A percentile compares a stretch with the other conserved stretches of the same genome.
Conservation (phyloP, 1,140 invertebrate species). For the Cydia strobilella region DNA sequence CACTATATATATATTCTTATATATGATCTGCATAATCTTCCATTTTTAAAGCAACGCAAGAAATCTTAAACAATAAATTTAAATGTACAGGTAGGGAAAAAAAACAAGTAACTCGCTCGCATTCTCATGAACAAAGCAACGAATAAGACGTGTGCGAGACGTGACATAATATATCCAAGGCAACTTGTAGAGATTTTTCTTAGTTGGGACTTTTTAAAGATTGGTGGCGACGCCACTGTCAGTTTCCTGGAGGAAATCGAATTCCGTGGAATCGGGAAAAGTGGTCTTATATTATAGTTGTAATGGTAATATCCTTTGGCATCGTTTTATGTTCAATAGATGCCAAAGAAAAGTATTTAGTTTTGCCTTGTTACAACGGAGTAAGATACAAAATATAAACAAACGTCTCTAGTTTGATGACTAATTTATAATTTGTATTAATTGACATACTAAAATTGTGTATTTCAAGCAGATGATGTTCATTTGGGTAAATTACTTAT, state of each 20-base stretch:
- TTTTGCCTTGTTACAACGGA: background rate
- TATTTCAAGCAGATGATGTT: no score
- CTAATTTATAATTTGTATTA: no score
- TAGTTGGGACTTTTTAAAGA: slow-evolving; percentile 39
- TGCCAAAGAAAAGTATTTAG: background rate
- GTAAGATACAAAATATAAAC: background rate
- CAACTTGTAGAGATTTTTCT: slow-evolving; percentile 44
- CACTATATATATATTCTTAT: background rate
- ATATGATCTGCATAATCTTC: no score
- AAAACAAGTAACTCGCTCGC: background rate
- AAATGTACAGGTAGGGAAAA: background rate
- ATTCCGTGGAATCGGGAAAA: slow-evolving; percentile 35
- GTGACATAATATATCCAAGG: slow-evolving; percentile 34
- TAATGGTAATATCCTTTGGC: background rate
- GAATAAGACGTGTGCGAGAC: slow-evolving; percentile 12
- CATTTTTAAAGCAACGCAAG: background rate
- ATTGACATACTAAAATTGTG: no score
- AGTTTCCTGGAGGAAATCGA: slow-evolving; percentile 57
- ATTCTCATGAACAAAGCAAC: slow-evolving; percentile 9
- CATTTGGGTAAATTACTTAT: no score
- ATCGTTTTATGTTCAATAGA: background rate
- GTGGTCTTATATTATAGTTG: slow-evolving; percentile 15
- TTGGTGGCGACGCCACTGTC: slow-evolving; percentile 43
- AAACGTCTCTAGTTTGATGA: no score
- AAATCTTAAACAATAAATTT: background rate